Base-by-base conservation (phyloP, 2,113 vertebrate species). In the Mustela nigripes region DNA sequence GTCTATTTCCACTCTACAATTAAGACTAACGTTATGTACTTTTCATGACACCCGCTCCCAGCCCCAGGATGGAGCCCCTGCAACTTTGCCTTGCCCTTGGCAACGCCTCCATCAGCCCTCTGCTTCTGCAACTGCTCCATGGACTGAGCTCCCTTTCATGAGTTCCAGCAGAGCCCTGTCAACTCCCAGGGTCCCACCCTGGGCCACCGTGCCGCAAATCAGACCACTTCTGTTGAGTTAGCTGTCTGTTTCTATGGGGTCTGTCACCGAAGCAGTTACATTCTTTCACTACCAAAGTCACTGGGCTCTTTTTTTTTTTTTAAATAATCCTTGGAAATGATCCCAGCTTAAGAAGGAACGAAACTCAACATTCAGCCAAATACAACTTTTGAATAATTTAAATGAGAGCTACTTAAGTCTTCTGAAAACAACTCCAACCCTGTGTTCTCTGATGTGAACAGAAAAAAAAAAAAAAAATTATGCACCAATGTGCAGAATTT, bases 311-410 rank as follows among this genome's bases (percentile, higher is more conserved):
- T 80, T 91, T 93, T 50, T 53, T 50, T 82, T 36, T 85, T 71
- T 67, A 14, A 95, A 90, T 95, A 89, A 95, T 95, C 60, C 88
- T 96, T 97, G 97, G 97, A 97, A 86, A 84, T 33, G 84, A 81
- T 89, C 94, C 80, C 11, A 95, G 78, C 62, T 93, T 91, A 91
- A 89, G 91, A 81, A 22, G 91, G 89, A 96, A n/a, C 2, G 93
- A 93, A 95, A 93, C 42, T 58, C 73, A 92, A 71, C 89, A 88
- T 63, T 8, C 85, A 97, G 92, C 94, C 88, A 97, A 98, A 76
- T 58, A 87, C 74, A 83, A 56, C 91, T 96, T 96, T 95, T 95
- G 53, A 97, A 94, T 95, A 79, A 97, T 98, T 98, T 97, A 97
- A 93, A 98, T 82, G 93, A 90, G 36, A 94, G 87, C 48, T 76